These are phyloP conservation scores for Zootoca vivipara DNA, from an alignment of 2,113 vertebrate species.

Conservation along the genomic window DNA sequence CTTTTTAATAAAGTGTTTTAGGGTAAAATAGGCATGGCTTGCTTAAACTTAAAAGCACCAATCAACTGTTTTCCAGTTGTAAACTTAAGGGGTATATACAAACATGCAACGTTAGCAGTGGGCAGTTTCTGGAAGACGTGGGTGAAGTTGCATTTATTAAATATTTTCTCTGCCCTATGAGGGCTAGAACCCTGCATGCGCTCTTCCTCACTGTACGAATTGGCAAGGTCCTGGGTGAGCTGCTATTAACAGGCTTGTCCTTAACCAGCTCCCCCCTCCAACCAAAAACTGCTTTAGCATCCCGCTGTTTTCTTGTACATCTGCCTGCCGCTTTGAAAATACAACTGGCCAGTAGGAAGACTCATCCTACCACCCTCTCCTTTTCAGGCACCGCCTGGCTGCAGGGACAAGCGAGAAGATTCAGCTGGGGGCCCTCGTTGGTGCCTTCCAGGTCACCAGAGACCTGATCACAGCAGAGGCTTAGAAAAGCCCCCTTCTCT, in stretches of 20 bases:
- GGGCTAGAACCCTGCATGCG: not conserved
- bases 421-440: constrained; percentile 95
- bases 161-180: too few species aligned
- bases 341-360: too few species aligned
- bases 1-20: not conserved
- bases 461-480: constrained; percentile 90
- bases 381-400: constrained; percentile 87
- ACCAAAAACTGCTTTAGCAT: not conserved
- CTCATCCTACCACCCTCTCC: not conserved
- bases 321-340: not conserved
- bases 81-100: not conserved
- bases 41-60: not conserved
- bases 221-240: too few species aligned
- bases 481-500: constrained; percentile 37
- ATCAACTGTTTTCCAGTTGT: not conserved
- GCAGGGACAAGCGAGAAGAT: constrained; percentile 94
- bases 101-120: not conserved
- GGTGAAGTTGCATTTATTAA: not conserved
- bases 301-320: too few species aligned
- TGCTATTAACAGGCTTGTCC: not conserved
- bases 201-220: not conserved
- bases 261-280: not conserved
- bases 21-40: not conserved
- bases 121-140: not conserved
- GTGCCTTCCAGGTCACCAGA: constrained; percentile 93